A percentile compares a stretch with the other conserved stretches of the same genome.
Conservation (phyloP, 2,797 vertebrate genomes). For the Lepilemur septentrionalis region DNA sequence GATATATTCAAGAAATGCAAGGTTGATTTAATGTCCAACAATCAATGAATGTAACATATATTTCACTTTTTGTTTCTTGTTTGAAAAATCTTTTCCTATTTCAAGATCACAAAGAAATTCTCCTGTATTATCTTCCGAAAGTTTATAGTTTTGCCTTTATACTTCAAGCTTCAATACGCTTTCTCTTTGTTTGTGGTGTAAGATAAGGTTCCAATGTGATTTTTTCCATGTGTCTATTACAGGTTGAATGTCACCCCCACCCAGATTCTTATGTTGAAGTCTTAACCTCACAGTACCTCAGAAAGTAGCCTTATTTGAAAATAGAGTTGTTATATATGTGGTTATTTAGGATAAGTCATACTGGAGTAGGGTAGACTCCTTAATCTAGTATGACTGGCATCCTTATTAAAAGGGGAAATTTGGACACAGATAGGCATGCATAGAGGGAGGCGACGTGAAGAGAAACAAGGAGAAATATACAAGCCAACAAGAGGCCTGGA, state of each 20-base stretch:
- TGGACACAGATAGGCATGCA: neutral
- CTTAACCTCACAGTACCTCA: neutral
- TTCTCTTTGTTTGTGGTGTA: neutral
- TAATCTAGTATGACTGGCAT: neutral
- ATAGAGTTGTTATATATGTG: neutral
- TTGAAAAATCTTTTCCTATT: neutral
- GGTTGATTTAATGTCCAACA: neutral
- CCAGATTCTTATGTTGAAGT: neutral
- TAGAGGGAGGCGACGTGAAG: neutral
- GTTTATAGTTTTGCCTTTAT: neutral
- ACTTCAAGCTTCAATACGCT: neutral
- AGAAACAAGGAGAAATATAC: neutral
- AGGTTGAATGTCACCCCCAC: neutral
- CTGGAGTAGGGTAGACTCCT: neutral
- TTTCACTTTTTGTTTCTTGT: constrained; percentile 1
- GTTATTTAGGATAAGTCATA: neutral
- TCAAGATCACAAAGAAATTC: neutral
- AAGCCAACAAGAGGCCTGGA: neutral
- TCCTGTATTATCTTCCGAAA: neutral
- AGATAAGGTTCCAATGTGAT: neutral
- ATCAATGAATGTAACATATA: neutral
- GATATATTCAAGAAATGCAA: constrained; percentile 16
- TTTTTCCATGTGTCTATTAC: neutral
- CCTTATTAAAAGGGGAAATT: neutral
- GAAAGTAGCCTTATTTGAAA: neutral